Evolutionary conservation across 2,113 vertebrate species (phyloP).

Genomic region (Montifringilla adamsi): DNA sequence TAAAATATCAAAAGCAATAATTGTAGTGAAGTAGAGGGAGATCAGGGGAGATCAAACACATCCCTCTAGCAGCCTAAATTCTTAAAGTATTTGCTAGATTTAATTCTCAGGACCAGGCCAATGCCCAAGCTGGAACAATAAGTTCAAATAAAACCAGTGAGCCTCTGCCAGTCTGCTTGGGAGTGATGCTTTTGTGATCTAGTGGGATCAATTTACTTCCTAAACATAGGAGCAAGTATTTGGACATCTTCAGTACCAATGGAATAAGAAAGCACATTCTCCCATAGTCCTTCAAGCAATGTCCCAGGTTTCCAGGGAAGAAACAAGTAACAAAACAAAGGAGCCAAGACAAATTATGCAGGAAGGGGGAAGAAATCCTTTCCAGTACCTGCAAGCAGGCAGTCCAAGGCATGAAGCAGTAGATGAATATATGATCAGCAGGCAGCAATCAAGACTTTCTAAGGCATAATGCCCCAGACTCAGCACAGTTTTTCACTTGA

Average conservation of each 20-base stretch:
- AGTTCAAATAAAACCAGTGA: neutral
- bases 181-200: neutral
- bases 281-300: rapidly evolving
- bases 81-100: slow-evolving; percentile 14
- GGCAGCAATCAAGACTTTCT: neutral
- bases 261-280: neutral
- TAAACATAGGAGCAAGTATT: neutral
- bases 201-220: neutral
- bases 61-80: neutral
- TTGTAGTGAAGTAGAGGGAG: neutral
- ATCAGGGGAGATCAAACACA: slow-evolving; percentile 3
- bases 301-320: neutral
- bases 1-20: neutral
- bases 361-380: neutral
- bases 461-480: neutral
- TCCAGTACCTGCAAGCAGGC: neutral
- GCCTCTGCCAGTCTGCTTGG: neutral
- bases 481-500: neutral
- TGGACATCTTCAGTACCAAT: neutral
- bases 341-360: neutral
- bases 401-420: neutral
- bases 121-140: neutral
- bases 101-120: neutral
- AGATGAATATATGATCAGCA: neutral
- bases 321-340: neutral